Base-by-base conservation (phyloP, 2,888 invertebrate genomes). In the Acutogordius australiensis region DNA sequence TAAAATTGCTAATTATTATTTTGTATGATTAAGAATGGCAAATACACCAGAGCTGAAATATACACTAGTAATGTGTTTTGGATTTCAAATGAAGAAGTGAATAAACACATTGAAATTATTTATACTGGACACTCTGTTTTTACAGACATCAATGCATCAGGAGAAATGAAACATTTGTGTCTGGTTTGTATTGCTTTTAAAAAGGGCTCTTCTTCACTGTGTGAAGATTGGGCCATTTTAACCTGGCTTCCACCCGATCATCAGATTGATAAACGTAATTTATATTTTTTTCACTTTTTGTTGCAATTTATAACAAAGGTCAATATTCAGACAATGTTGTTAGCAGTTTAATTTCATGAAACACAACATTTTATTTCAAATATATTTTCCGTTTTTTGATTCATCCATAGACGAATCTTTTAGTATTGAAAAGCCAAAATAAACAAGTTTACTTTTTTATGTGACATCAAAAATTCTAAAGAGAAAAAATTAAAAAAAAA, bases 181-280 rank as follows among this genome's bases (percentile, higher is more conserved):
- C 26, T 51, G 23, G 51, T 26, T 23, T 51, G 51, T 23, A 4
- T 8, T 4, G 4, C 13, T 4, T 51, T 51, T 8, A 21, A 51
- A 4, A 23, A n/a, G n/a, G 8, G 44, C 44, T 37, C 44, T 23
- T 4, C 4, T 51, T 4, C 8, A 23, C 8, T 51, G 51, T 51
- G 51, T 23, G 51, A 51, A 26, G 51, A 51, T 4, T 51, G 51
- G 51, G 51, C 51, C 23, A 51, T 51, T 51, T 51, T 51, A 23
- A 4, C 26, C 4, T 51, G 51, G 51, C 4, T 51, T 23, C 51
- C n/a, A n/a, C n/a, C n/a, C n/a, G n/a, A n/a, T n/a, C n/a, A n/a
- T n/a, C n/a, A n/a, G n/a, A n/a, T n/a, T n/a, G n/a, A n/a, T n/a
- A n/a, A n/a, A n/a, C n/a, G n/a, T n/a, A n/a, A n/a, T n/a, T n/a